These are phyloP conservation scores for Apolygus lucorum DNA, from an alignment of 1,140 invertebrate genomes.

Conservation along the genomic window DNA sequence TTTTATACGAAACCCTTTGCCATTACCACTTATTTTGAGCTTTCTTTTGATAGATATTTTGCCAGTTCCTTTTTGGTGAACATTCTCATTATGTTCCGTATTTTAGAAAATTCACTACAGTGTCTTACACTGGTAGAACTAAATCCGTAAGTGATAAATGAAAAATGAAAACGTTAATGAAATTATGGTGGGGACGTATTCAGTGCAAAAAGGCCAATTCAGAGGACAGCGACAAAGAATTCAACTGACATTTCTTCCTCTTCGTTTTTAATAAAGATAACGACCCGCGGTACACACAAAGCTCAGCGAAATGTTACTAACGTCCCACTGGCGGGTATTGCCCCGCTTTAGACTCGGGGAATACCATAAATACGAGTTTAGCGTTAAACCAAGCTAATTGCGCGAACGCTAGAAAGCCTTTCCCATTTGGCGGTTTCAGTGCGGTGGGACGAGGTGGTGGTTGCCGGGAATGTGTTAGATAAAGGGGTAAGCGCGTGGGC, in stretches of 20 bases:
- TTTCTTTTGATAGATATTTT: too few relatives aligned
- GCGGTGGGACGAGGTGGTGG: not conserved
- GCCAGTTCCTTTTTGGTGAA: too few relatives aligned
- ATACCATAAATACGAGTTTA: conserved; percentile 9
- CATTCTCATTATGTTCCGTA: too few relatives aligned
- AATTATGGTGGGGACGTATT: too few relatives aligned
- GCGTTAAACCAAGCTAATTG: not conserved
- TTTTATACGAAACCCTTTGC: too few relatives aligned
- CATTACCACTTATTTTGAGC: too few relatives aligned
- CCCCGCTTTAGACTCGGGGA: not conserved
- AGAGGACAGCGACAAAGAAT: not conserved
- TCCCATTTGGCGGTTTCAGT: conserved; percentile 11
- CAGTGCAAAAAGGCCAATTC: not conserved
- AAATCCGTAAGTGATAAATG: too few relatives aligned
- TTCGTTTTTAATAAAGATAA: not conserved
- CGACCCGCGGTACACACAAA: not conserved
- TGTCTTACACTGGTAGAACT: too few relatives aligned
- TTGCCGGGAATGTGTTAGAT: not conserved
- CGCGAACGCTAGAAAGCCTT: conserved; percentile 7
- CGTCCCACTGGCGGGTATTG: not conserved
- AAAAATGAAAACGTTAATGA: too few relatives aligned
- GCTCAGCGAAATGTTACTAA: conserved; percentile 2
- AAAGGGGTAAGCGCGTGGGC: not conserved
- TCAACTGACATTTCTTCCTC: not conserved
- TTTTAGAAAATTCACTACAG: too few relatives aligned